Evolutionary conservation across 23 tunicate genomes (phyloP).

Genomic region (Ciona savignyi): DNA sequence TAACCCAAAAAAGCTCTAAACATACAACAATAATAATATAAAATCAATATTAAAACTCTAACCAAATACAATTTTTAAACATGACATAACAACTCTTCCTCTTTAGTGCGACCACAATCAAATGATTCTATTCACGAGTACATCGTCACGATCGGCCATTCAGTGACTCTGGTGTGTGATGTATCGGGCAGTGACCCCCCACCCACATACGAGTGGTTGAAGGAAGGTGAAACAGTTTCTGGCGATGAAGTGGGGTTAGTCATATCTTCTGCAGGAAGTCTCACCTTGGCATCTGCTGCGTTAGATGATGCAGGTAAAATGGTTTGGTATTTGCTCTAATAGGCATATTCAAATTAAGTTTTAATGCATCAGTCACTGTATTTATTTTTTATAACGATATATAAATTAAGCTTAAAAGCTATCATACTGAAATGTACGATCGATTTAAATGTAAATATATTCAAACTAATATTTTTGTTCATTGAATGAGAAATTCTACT

Average conservation of each 20-base stretch:
- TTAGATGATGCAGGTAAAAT: slow-evolving; percentile 59
- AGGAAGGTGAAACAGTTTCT: slow-evolving; percentile 25
- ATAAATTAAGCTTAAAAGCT: too few relatives aligned
- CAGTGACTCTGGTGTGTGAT: slow-evolving; percentile 62
- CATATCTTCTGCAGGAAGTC: slow-evolving; percentile 44
- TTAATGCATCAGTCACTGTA: too few relatives aligned
- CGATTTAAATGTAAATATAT: too few relatives aligned
- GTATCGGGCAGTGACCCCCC: slow-evolving; percentile 62
- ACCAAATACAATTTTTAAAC: too few relatives aligned
- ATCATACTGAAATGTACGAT: too few relatives aligned
- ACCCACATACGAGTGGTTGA: slow-evolving; percentile 71
- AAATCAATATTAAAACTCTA: too few relatives aligned
- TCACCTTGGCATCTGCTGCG: slow-evolving; percentile 24
- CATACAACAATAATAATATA: too few relatives aligned
- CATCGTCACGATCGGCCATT: slow-evolving; percentile 43
- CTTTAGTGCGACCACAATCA: slow-evolving; percentile 55
- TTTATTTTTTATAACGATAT: too few relatives aligned
- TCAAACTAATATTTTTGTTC: too few relatives aligned
- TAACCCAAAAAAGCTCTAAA: too few relatives aligned
- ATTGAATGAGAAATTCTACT: too few relatives aligned
- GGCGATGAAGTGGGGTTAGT: slow-evolving; percentile 39
- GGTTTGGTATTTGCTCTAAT: not conserved
- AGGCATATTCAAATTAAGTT: too few relatives aligned
- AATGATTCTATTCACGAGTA: slow-evolving; percentile 32
- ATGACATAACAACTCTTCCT: not conserved